Evolutionary conservation across 53 echinoderm and acorn worm species (phyloP).

Genomic region (Astropecten irregularis): DNA sequence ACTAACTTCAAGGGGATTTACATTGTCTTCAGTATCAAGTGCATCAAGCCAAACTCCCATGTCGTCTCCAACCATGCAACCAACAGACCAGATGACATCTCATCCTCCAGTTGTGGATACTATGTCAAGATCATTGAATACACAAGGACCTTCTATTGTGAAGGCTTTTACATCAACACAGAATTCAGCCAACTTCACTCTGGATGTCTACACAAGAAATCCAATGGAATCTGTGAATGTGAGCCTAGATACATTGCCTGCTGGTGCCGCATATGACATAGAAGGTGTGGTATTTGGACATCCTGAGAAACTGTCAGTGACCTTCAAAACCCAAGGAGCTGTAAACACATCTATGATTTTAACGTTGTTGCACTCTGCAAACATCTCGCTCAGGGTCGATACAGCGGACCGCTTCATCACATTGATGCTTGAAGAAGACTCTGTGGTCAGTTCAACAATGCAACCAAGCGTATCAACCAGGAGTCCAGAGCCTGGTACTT

Average conservation of each 20-base stretch:
- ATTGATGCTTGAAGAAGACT: background rate
- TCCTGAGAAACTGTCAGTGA: background rate
- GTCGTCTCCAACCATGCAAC: too few species aligned
- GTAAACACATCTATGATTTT: background rate
- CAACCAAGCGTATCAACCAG: background rate
- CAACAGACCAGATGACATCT: background rate
- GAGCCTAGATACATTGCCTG: background rate
- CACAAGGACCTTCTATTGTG: too few species aligned
- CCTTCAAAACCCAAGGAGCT: background rate
- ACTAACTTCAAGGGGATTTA: background rate
- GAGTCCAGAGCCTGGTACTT: too few species aligned
- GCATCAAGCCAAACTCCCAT: too few species aligned
- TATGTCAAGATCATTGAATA: too few species aligned
- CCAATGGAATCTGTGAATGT: background rate
- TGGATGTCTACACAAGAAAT: constrained; percentile 17
- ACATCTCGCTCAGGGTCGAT: background rate
- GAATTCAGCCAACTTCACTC: constrained; percentile 19
- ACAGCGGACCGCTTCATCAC: background rate
- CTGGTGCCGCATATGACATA: background rate
- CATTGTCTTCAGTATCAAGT: too few species aligned
- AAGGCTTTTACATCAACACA: background rate
- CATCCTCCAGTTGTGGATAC: too few species aligned
- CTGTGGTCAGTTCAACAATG: background rate
- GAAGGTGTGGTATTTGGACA: background rate
- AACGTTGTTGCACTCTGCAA: background rate